These are phyloP conservation scores for Sebastes minor DNA, from an alignment of 2,797 vertebrate species.

Conservation along the genomic window DNA sequence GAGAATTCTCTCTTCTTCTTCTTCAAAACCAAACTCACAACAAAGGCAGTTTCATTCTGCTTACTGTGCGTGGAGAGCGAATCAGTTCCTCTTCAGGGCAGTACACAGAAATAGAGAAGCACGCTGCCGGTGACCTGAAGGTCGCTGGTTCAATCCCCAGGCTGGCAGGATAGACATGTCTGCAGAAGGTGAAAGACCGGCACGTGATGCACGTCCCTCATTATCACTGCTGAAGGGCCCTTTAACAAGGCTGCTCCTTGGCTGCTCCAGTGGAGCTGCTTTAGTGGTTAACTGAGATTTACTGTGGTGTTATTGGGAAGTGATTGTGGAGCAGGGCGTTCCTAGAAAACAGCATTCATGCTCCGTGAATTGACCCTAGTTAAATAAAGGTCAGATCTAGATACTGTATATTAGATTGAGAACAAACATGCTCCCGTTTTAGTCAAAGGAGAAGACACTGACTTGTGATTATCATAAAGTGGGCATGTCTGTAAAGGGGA, in stretches of 20 bases:
- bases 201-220: background rate
- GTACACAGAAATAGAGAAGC: background rate
- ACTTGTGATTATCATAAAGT: too few relatives aligned
- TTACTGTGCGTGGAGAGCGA: background rate
- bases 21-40: background rate
- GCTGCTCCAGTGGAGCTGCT: background rate
- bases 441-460: background rate
- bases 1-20: background rate
- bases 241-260: background rate
- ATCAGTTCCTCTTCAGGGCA: background rate
- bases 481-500: too few relatives aligned
- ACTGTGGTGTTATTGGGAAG: background rate
- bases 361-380: background rate
- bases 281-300: background rate
- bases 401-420: background rate
- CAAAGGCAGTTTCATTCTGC: background rate
- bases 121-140: background rate
- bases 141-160: background rate
- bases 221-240: constrained; percentile 1
- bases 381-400: background rate
- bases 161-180: background rate
- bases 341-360: background rate
- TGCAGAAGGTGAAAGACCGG: background rate
- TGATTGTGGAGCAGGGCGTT: background rate
- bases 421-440: background rate